Evolutionary conservation across 2,113 vertebrate genomes (phyloP), one percentile per base, ranked within the genome.

Genomic region (Drymodes brunneopygia): DNA sequence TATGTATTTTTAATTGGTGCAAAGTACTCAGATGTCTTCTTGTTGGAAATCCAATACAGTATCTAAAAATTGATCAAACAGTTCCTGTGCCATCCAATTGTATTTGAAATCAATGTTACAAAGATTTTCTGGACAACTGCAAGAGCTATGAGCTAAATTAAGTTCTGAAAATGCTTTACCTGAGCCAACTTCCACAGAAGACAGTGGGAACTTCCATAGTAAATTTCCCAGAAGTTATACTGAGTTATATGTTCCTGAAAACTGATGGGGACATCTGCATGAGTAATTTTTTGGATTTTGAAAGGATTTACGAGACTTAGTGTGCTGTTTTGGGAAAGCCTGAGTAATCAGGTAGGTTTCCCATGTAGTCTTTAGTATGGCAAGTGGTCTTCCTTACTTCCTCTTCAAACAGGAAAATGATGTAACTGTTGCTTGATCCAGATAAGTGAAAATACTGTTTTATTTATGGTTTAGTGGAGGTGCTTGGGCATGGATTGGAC

Each of bases 61-160:
- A 74, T 71, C 64, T 74, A 74, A 90, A 92, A 83, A 90, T 53
- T 93, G 80, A 86, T 88, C 60, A 60, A 86, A 74, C 25, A 27
- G 19, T 90, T 90, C 53, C 75, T 78, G 44, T 56, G 70, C 6
- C 60, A 86, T 84, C 33, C 36, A 77, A 20, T 15, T 78, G 56
- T 45, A 75, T 73, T 60, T 62, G 13, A 86, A 90, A 81, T 96
- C 94, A 93, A 94, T 93, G 47, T 25, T 80, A 60, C 51, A 96
- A 86, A 92, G 90, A 78, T 90, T 95, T 96, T 93, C 75, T 71
- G 48, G 60, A 57, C 60, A 88, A 61, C 45, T 77, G 19, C 33
- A 86, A 71, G 79, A 93, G 28, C 74, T 88, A 78, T 45, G 69
- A 86, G 33, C 44, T 81, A 78, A 90, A 96, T 94, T 83, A 94